Base-by-base conservation (phyloP, 2,113 vertebrate species). In the Verasper variegatus region DNA sequence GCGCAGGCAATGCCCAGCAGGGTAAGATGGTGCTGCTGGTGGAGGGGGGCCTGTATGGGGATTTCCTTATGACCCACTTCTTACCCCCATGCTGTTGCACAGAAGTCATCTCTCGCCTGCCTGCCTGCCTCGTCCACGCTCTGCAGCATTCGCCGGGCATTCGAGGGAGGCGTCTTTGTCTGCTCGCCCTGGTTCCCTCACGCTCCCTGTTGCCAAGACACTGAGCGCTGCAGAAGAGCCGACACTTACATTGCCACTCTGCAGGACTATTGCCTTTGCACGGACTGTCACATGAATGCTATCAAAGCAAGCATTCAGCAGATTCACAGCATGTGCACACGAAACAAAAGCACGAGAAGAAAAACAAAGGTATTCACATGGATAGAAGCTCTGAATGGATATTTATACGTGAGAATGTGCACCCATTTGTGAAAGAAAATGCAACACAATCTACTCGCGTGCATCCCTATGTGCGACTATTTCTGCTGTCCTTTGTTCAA, bases 51-150 rank as follows among this genome's bases (percentile, higher is more conserved):
- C 88, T 87, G 90, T 90, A 80, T 86, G 85, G 90, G 92, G 85
- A 83, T 89, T 91, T 91, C 86, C 85, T 83, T 76, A 27, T 86
- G 89, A 93, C 91, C 91, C 89, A 91, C 63, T 92, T 91, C 68
- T 84, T 76, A 68, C 61, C 76, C 71, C 70, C 51, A 42, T 58
- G 61, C 73, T 86, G 80, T 78, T 64, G 56, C 74, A 71, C 60
- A 61, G 67, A 78, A 83, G 26, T 71, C 71, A 74, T 85, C 78
- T 61, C 58, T 76, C 27, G 74, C 77, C 60, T 42, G 68, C 54
- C 60, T 42, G 68, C 54, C 37, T 78, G 68, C 79, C 68, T 82
- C 55, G 14, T 17, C 60, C 20, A 2, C 7, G 40, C 71, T 78
- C 80, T 75, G 84, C 80, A 69, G 76, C 71, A 65, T 68, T 80